Evolutionary conservation across 2,888 invertebrate species (phyloP).

Genomic region (Drosophila subsilvestris): DNA sequence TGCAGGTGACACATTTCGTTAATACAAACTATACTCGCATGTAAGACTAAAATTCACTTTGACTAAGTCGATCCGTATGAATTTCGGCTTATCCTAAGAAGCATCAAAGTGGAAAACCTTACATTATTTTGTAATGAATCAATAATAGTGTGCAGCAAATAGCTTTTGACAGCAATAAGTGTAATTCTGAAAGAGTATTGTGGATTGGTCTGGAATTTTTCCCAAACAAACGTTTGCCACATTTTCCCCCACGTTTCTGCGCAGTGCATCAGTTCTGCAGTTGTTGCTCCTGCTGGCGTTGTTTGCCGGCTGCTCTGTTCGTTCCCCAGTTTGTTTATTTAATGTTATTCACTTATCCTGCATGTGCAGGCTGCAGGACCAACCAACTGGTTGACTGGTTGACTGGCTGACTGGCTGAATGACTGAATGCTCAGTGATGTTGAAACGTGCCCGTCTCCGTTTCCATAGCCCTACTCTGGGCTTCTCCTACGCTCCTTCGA

Average conservation of each 20-base stretch:
- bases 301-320: conserved; percentile 36
- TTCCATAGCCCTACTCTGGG: conserved; percentile 1
- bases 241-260: conserved; percentile 19
- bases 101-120: too few relatives aligned
- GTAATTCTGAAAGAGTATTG: neutral
- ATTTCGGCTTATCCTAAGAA: too few relatives aligned
- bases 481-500: conserved; percentile 8
- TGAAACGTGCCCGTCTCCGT: conserved; percentile 29
- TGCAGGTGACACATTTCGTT: too few relatives aligned
- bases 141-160: too few relatives aligned
- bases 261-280: conserved; percentile 51
- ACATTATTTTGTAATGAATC: too few relatives aligned
- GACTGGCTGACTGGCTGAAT: conserved; percentile 12
- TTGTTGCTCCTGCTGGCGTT: conserved; percentile 23
- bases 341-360: conserved; percentile 61
- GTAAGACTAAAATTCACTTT: too few relatives aligned
- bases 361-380: conserved; percentile 44
- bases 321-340: conserved; percentile 60
- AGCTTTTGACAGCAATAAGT: too few relatives aligned
- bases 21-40: too few relatives aligned
- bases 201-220: neutral
- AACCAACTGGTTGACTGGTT: conserved; percentile 13
- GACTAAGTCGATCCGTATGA: too few relatives aligned
- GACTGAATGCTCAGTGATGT: conserved; percentile 22
- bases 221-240: neutral